phyloP scores from a whole-genome alignment of 2,113 vertebrate genomes.

The human region GRCh38 chr1:107383501-107384000 shows the following conservation, averaged over 20 bases:
- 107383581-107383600: neutral
- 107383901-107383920: neutral
- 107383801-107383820: neutral
- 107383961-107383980: constrained; percentile 12
- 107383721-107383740: neutral
- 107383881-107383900: neutral
- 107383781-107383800: neutral
- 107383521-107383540: neutral
- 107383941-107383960: constrained; percentile 56
- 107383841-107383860: neutral
- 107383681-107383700: neutral
- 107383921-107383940: neutral
- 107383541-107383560: neutral
- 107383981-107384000: neutral
- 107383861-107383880: neutral
- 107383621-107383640: neutral
- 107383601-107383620: neutral
- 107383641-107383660: neutral
- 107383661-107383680: neutral
- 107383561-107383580: neutral
- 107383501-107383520: neutral
- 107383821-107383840: neutral
- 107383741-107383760: neutral
- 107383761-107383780: neutral
- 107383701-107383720: neutral